Base-by-base conservation (phyloP, 2,888 invertebrate genomes). In the Drosophila sordidula region DNA sequence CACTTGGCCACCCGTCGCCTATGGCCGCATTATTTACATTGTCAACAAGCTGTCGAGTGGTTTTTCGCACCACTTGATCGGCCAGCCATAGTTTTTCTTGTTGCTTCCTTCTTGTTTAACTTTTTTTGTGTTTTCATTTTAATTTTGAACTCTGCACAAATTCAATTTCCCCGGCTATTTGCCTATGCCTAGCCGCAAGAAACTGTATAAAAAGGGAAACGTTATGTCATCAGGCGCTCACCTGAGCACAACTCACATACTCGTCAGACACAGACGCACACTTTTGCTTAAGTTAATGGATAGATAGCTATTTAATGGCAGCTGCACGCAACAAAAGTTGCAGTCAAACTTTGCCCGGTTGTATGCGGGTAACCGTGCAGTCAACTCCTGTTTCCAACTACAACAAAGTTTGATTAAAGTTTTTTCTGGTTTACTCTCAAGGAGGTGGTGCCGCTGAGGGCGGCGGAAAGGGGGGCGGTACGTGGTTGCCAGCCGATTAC, bases 21-120 rank as follows among this genome's bases (percentile, higher is more conserved):
- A 71, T 22, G 41, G 56, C 63, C 67, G 61, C 79, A 81, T 85
- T 78, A 82, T 87, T 87, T 78, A 78, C 79, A 85, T 78, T 87
- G 82, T 78, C 82, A 87, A 87, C 88, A 78, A 87, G 79, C 81
- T 78, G 82, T 80, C 85, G 65, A 78, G 79, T 57, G 75, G 66
- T 64, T 80, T 70, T 72, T 64, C 42, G 61, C 72, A 64, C 71
- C 58, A 70, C 65, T 75, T 51, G 61, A 81, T 66, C 61, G 67
- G 65, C 63, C 56, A 32, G 62, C 55, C 74, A 64, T 50, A 45
- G 64, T 54, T 54, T 51, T 67, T 59, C 9, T 29, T n/a, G 12
- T 34, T 38, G 8, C 34, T 51, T 34, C 29, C 41, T 18, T n/a
- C n/a, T 22, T 42, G 52, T 42, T 54, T 42, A 56, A 26, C 14